Evolutionary conservation across 2,113 vertebrate species (phyloP).

Genomic region (Seriola aureovittata): DNA sequence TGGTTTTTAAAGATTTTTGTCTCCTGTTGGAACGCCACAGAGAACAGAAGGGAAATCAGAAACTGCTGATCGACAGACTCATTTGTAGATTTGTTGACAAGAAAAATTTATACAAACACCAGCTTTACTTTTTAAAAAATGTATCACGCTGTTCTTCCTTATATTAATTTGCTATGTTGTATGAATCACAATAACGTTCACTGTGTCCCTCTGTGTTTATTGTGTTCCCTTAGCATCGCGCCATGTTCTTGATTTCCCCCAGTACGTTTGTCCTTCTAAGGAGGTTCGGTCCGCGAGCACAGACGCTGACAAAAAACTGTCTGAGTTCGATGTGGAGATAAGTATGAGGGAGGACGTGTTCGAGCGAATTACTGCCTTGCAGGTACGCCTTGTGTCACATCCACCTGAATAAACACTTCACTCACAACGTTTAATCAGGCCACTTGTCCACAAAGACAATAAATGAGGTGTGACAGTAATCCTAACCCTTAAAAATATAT

Average conservation of each 20-base stretch:
- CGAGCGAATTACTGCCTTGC: constrained; percentile 87
- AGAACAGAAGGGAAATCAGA: too few relatives aligned
- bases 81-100: background rate
- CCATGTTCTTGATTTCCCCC: constrained; percentile 92
- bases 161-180: background rate
- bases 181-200: background rate
- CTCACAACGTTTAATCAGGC: background rate
- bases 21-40: too few relatives aligned
- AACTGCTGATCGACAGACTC: too few relatives aligned
- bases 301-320: constrained; percentile 94
- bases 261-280: constrained; percentile 89
- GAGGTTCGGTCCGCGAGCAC: constrained; percentile 93
- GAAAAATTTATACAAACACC: background rate
- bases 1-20: too few relatives aligned
- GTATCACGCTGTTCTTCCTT: background rate
- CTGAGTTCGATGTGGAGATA: constrained; percentile 95
- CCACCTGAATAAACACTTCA: background rate
- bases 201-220: background rate
- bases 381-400: constrained; percentile 82
- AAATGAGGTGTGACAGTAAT: constrained; percentile 12
- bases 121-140: background rate
- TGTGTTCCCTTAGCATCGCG: constrained; percentile 86
- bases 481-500: background rate
- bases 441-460: background rate
- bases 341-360: constrained; percentile 96